Percentiles rank a stretch among this genome's conserved stretches.
Evolutionary conservation across 2,888 invertebrate species (phyloP).

Genomic region (Andrena flavipes): DNA sequence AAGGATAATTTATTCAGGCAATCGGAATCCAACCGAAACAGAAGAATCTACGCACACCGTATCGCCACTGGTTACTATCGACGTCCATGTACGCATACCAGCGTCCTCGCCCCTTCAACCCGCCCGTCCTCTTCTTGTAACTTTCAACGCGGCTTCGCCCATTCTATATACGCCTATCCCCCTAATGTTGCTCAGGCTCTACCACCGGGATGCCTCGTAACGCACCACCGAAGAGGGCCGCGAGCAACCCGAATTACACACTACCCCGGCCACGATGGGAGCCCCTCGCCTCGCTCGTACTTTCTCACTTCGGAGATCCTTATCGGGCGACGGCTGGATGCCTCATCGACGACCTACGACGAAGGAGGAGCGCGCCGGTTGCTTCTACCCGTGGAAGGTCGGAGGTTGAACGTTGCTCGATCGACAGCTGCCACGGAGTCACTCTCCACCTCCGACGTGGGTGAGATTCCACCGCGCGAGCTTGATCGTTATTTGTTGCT

Average conservation of each 20-base stretch:
- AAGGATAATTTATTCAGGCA: slow-evolving; percentile 61
- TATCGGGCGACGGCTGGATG: slow-evolving; percentile 66
- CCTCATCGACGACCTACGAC: slow-evolving; percentile 69
- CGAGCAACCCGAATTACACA: slow-evolving; percentile 70
- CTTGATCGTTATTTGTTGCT: slow-evolving; percentile 52
- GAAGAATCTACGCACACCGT: slow-evolving; percentile 50
- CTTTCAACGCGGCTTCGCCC: slow-evolving; percentile 37
- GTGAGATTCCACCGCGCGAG: slow-evolving; percentile 63
- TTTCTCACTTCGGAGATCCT: slow-evolving; percentile 64
- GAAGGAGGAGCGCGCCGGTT: slow-evolving; percentile 51
- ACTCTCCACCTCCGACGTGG: slow-evolving; percentile 60
- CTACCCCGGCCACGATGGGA: slow-evolving; percentile 19
- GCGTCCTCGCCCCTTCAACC: slow-evolving; percentile 51
- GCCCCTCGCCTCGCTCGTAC: slow-evolving; percentile 15
- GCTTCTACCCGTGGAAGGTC: slow-evolving; percentile 60
- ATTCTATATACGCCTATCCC: slow-evolving; percentile 35
- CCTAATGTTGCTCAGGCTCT: slow-evolving; percentile 47
- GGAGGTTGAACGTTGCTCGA: slow-evolving; percentile 71
- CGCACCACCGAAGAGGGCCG: slow-evolving; percentile 12
- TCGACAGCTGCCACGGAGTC: slow-evolving; percentile 73
- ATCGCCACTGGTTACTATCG: slow-evolving; percentile 7
- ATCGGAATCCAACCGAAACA: slow-evolving; percentile 52
- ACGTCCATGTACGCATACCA: slow-evolving; percentile 48
- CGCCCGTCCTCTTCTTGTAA: slow-evolving; percentile 52
- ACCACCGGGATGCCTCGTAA: slow-evolving; percentile 35